Percentiles rank a stretch among this genome's conserved stretches.
Conservation (phyloP, 1,140 invertebrate genomes). For the Neotoxoptera formosana region DNA sequence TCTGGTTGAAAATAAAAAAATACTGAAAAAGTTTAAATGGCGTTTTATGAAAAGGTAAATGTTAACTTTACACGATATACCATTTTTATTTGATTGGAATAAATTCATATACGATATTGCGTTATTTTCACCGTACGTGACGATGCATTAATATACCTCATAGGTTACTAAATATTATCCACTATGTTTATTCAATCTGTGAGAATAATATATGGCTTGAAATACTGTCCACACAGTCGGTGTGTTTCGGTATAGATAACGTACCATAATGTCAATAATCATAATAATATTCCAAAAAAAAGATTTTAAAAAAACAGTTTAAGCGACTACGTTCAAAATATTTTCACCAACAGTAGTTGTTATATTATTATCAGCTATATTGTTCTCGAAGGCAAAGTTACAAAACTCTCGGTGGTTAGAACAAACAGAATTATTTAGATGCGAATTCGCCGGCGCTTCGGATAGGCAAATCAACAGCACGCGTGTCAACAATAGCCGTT, state of each 20-base stretch:
- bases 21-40: background rate
- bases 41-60: background rate
- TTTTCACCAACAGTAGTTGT: background rate
- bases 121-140: background rate
- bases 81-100: background rate
- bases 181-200: background rate
- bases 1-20: background rate
- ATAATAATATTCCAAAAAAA: background rate
- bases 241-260: conserved; percentile 20
- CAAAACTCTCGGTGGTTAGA: background rate
- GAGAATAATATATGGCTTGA: background rate
- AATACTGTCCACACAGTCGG: background rate
- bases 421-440: background rate
- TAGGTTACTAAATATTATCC: background rate
- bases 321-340: background rate
- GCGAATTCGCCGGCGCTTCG: background rate
- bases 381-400: background rate
- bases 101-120: no score
- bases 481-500: background rate
- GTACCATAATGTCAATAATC: background rate
- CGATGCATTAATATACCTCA: background rate
- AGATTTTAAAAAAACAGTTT: background rate
- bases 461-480: conserved; percentile 20
- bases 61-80: background rate
- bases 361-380: background rate